These are phyloP conservation scores for Daphoenositta chrysoptera DNA, from an alignment of 2,113 vertebrate species.

Conservation along the genomic window DNA sequence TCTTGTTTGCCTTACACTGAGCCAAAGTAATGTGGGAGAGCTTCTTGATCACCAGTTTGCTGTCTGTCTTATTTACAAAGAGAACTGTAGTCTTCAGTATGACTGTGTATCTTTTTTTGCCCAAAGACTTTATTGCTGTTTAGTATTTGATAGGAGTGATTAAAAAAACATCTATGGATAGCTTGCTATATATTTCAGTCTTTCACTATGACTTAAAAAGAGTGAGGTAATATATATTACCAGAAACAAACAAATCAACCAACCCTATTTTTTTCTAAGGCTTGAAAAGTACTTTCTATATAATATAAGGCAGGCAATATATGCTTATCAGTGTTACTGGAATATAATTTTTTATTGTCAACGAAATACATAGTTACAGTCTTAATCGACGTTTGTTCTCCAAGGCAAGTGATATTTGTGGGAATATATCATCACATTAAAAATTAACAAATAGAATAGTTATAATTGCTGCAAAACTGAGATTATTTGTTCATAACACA, in stretches of 20 bases:
- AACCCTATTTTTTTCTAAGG: neutral
- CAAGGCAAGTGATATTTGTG: neutral
- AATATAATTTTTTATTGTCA: neutral
- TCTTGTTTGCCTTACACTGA: neutral
- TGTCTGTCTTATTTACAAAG: neutral
- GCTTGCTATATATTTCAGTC: neutral
- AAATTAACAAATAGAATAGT: neutral
- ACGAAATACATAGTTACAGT: neutral
- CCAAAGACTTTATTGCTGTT: neutral
- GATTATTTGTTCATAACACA: neutral
- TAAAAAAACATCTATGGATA: neutral
- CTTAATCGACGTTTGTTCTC: neutral
- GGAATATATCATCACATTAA: neutral
- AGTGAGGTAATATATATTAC: neutral
- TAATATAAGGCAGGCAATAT: neutral
- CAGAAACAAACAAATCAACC: neutral
- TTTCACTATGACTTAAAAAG: neutral
- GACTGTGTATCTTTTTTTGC: neutral
- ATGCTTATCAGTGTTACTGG: neutral
- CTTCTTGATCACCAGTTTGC: neutral
- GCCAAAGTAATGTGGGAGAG: neutral
- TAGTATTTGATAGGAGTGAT: neutral
- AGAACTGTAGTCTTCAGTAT: neutral
- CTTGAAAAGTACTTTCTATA: neutral
- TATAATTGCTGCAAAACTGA: neutral